These are phyloP conservation scores for Hydrotaea diabolus DNA, from an alignment of 2,888 invertebrate genomes.

Conservation along the genomic window DNA sequence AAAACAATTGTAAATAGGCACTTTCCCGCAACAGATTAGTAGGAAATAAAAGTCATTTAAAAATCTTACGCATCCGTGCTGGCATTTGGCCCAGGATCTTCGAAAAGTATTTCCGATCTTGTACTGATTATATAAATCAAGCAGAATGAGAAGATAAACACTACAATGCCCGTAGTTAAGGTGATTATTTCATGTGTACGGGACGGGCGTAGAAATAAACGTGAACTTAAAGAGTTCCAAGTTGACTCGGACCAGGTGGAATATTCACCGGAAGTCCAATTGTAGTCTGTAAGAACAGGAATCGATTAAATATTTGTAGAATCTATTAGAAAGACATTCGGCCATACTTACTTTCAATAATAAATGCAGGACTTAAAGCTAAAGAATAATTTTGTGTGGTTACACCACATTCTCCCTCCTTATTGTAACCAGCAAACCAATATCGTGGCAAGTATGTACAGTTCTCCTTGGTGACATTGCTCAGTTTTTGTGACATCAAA, in stretches of 20 bases:
- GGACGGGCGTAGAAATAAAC: conserved; percentile 89
- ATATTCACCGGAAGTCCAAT: conserved; percentile 88
- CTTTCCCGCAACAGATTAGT: neutral
- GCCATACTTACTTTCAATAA: conserved; percentile 83
- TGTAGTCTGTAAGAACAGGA: conserved; percentile 83
- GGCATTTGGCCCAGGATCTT: conserved; percentile 73
- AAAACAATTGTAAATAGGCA: neutral
- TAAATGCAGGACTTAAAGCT: conserved; percentile 92
- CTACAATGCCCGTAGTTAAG: conserved; percentile 77
- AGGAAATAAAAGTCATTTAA: conserved; percentile 30
- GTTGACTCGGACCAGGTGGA: conserved; percentile 95
- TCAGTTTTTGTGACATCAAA: conserved; percentile 73
- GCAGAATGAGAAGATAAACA: conserved; percentile 79
- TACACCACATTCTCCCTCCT: conserved; percentile 86
- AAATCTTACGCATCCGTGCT: conserved; percentile 78
- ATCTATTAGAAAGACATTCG: neutral
- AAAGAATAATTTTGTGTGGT: conserved; percentile 88
- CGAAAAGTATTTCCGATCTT: conserved; percentile 79
- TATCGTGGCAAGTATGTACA: conserved; percentile 81
- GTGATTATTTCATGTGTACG: conserved; percentile 78
- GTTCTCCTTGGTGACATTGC: conserved; percentile 78
- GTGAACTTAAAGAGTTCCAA: conserved; percentile 88
- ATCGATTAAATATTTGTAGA: conserved; percentile 11
- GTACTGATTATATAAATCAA: conserved; percentile 79
- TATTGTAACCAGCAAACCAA: conserved; percentile 86